Base-by-base conservation (phyloP, 2,113 vertebrate species). In the Heteronetta atricapilla region DNA sequence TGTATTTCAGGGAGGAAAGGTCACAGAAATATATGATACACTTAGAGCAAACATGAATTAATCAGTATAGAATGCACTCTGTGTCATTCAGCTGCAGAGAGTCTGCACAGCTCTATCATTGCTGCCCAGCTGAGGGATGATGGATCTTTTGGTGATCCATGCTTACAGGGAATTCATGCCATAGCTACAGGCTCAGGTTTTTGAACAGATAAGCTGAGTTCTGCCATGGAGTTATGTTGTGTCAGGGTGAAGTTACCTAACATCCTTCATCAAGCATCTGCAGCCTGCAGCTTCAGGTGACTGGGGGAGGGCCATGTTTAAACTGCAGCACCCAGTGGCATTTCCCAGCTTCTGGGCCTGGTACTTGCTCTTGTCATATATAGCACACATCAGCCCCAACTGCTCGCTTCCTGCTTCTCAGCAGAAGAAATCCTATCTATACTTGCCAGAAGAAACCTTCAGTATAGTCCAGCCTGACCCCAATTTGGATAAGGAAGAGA, bases 21-120 rank as follows among this genome's bases (percentile, higher is more conserved):
- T 73, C 56, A 58, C 33, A 48, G 33, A 93, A 86, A 72, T 90
- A 72, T 48, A 81, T 1, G 8, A 26, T 36, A 52, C 48, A 69
- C 38, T 92, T 82, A 72, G 18, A 84, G 42, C 22, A 95, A 88
- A 76, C 21, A 82, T 13, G 13, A 94, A 91, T 80, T 80, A 86
- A 80, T 68, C 62, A 60, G 28, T 56, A 62, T 8, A 86, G n/a
- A 8, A 44, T 20, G 11, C 23, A 58, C 38, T 82, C 85, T 66
- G n/a, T 17, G 40, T 42, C 82, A 53, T 69, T 80, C 80, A 59
- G 82, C 44, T 82, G 34, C 26, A 82, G 58, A 86, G 55, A 95
- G 66, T 13, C 75, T 63, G 25, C 4, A 78, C 44, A 81, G 38
- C 40, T 82, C 62, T 69, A 28, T 79, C 34, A 48, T 4, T 63